Percentiles rank a stretch among this genome's conserved stretches.
Conservation (phyloP, 1,140 invertebrate genomes). For the Hyles vespertilio region DNA sequence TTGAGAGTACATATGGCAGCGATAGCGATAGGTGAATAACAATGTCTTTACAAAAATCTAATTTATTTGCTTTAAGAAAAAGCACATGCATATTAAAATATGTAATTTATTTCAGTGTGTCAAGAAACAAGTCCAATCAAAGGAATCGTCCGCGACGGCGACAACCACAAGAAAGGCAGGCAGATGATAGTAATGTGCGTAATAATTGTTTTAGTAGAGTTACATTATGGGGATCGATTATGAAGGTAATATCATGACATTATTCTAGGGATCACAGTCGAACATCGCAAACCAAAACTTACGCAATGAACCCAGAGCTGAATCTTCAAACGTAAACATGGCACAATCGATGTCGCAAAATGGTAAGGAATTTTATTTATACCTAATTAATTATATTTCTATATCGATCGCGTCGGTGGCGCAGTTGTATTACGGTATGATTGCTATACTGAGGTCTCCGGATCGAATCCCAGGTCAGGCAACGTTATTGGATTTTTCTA, state of each 20-base stretch:
- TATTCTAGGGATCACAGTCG: constrained; percentile 34
- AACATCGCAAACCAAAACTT: constrained; percentile 46
- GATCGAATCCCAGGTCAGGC: too few species aligned
- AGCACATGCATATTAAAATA: neutral
- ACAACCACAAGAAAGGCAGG: constrained; percentile 45
- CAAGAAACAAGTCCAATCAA: constrained; percentile 61
- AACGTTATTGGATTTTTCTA: too few species aligned
- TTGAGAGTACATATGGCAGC: constrained; percentile 50
- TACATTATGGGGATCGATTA: neutral
- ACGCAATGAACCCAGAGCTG: constrained; percentile 45
- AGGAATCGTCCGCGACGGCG: constrained; percentile 53
- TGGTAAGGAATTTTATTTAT: constrained; percentile 30
- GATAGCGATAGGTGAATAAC: constrained; percentile 55
- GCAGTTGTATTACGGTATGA: too few species aligned
- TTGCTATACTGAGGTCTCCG: too few species aligned
- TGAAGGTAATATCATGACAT: neutral
- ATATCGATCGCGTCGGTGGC: too few species aligned
- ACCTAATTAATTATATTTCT: too few species aligned
- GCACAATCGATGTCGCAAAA: constrained; percentile 46
- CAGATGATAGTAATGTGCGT: constrained; percentile 56
- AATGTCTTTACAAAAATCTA: neutral
- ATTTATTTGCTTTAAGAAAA: neutral
- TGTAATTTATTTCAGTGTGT: constrained; percentile 34
- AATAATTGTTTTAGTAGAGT: neutral
- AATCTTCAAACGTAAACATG: constrained; percentile 51